Base-by-base conservation (phyloP, 37 sponge, comb jelly and placozoan species). In the Ianthella basta region DNA sequence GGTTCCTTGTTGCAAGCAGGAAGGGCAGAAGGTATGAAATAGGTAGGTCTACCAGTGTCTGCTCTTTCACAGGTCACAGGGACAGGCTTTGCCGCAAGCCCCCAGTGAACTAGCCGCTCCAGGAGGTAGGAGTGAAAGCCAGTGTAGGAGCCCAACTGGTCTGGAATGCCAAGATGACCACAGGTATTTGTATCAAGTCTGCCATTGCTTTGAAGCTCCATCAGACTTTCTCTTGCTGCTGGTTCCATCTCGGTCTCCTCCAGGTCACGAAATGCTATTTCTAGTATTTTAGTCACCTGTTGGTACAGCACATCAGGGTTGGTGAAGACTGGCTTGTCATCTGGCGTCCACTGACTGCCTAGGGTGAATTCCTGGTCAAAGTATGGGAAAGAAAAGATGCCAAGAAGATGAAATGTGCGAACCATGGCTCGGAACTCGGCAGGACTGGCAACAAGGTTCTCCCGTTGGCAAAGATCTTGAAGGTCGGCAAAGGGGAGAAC, bases 381-480 rank as follows among this genome's bases (percentile, higher is more conserved):
- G 50, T 44, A 44, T 3, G 70, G 70, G 34, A 32, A 69, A 35
- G 34, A 34, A 33, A 69, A 69, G 33, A 69, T 29, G 29, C 70
- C 70, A 18, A 69, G 33, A 15, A 69, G 29, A 35, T 69, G 70
- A 33, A 69, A 69, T 32, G 70, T 69, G 70, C 34, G 29, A 32
- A 69, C 70, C 29, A 69, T 30, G 19, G 70, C 70, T 30, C 70
- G 29, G 34, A 69, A 69, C 33, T 69, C 70, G 1, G 29, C 70
- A 32, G 8, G 33, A 18, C 6, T 4, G 4, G 70, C 2, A 69
- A 69, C 35, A 30, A 69, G 1, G 34, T 33, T 33, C 29, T 35
- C 70, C 34, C 27, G 27, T 1, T 10, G 70, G 34, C 70, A 69
- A 29, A 69, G 70, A n/a, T n/a, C 70, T 69, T 69, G 70, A 30